Evolutionary conservation across 2,888 invertebrate species (phyloP).

Genomic region (Lepidochrysops patricia): DNA sequence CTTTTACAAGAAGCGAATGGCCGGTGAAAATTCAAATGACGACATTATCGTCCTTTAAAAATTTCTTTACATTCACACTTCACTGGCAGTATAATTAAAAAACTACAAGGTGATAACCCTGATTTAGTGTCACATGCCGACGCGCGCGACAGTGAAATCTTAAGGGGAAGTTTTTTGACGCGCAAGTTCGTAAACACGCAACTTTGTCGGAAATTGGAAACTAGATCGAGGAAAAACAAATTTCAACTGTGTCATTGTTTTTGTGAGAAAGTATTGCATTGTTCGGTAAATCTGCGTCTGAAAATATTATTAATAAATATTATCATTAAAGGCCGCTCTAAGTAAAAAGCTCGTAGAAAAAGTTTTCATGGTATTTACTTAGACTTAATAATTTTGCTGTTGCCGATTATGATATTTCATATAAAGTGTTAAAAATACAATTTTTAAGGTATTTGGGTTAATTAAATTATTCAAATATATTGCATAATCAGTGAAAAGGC

Average conservation of each 20-base stretch:
- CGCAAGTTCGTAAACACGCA: not conserved
- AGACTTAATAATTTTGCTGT: no score
- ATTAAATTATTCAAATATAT: not conserved
- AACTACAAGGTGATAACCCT: not conserved
- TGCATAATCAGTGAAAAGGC: not conserved
- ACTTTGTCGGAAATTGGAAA: constrained; percentile 13
- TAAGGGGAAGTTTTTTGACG: constrained; percentile 36
- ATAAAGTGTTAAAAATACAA: not conserved
- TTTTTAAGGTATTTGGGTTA: not conserved
- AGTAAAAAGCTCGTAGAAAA: no score
- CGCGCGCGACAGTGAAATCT: constrained; percentile 49
- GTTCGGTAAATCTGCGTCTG: not conserved
- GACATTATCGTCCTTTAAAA: no score
- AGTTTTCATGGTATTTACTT: no score
- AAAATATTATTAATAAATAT: not conserved
- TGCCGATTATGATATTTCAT: no score
- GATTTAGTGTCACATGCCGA: constrained; percentile 30
- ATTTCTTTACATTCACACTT: no score
- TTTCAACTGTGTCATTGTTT: not conserved
- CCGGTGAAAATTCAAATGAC: no score
- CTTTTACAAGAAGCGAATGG: no score
- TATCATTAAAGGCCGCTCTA: not conserved
- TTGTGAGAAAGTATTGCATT: not conserved
- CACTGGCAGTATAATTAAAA: not conserved
- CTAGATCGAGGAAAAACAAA: constrained; percentile 11